These are phyloP conservation scores for Aurelia aurita complex sp. Pacific DNA, from an alignment of 30 jellyfish, hydroid and myxozoan genomes.

Conservation along the genomic window DNA sequence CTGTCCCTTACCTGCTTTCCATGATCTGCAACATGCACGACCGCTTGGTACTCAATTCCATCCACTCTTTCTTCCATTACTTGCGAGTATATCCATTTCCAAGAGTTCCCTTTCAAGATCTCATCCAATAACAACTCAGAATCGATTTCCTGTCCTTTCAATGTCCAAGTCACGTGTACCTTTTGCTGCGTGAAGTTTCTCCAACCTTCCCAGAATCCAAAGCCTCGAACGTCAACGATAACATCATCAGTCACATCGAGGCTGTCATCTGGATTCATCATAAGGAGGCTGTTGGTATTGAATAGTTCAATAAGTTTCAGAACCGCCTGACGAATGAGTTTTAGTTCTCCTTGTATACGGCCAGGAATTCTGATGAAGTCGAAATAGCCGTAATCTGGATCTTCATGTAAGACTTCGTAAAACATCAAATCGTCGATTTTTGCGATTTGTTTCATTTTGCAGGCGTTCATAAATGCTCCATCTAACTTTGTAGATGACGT, in stretches of 20 bases:
- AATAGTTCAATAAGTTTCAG: conserved; percentile 60
- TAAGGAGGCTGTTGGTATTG: conserved; percentile 64
- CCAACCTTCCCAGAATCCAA: conserved; percentile 25
- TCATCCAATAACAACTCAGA: conserved; percentile 37
- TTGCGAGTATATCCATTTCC: conserved; percentile 70
- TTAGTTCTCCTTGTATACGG: conserved; percentile 70
- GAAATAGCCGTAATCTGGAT: conserved; percentile 76
- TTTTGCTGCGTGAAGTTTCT: not conserved
- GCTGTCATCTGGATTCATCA: conserved; percentile 63
- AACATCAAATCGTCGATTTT: conserved; percentile 63
- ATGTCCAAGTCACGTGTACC: conserved; percentile 60
- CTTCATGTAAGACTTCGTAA: conserved; percentile 66
- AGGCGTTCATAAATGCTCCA: conserved; percentile 21
- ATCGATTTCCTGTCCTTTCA: conserved; percentile 33
- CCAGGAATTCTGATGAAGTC: conserved; percentile 85
- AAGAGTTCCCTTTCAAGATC: conserved; percentile 36
- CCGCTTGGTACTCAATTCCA: conserved; percentile 69
- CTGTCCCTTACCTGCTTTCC: conserved; percentile 20
- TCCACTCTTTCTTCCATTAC: conserved; percentile 71
- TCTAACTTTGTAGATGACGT: conserved; percentile 37
- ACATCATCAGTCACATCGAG: conserved; percentile 15
- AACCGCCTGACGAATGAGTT: conserved; percentile 73
- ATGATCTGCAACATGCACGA: conserved; percentile 64
- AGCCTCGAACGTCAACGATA: conserved; percentile 54
- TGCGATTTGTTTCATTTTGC: conserved; percentile 51